phyloP scores from a whole-genome alignment of 2,797 vertebrate genomes.

The Dromococcyx pavoninus region DNA sequence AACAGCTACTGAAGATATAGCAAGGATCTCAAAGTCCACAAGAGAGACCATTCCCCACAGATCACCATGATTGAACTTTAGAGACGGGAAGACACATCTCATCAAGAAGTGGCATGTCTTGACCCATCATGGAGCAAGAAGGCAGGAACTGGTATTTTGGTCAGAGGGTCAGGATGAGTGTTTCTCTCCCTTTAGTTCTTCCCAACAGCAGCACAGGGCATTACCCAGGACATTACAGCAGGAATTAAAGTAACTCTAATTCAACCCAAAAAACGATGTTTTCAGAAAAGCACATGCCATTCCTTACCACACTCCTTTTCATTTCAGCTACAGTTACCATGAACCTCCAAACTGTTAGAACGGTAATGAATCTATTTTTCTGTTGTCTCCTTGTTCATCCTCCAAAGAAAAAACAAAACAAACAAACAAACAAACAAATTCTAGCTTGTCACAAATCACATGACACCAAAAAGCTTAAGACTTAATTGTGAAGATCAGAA shows the following conservation, averaged over 20 bases:
- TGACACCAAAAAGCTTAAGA: neutral
- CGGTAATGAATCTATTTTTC: neutral
- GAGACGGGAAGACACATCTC: neutral
- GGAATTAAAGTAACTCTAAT: neutral
- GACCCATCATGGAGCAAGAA: neutral
- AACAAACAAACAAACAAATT: neutral
- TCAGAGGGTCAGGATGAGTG: neutral
- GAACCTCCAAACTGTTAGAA: neutral
- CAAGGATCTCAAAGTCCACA: neutral
- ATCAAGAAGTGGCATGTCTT: neutral
- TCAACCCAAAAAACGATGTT: accelerated
- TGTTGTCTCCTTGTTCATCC: neutral
- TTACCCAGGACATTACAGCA: neutral
- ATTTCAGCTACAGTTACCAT: neutral
- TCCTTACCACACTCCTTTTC: neutral
- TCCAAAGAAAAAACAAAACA: neutral
- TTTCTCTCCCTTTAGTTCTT: neutral
- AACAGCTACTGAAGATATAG: neutral
- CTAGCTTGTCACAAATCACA: neutral
- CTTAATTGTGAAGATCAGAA: neutral
- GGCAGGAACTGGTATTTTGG: neutral
- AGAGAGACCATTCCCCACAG: neutral
- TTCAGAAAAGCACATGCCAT: neutral
- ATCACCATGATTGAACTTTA: neutral
- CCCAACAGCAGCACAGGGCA: neutral